A percentile compares a stretch with the other conserved stretches of the same genome.
phyloP scores from a whole-genome alignment of 2,797 vertebrate genomes.

The Molossus alvarezi region DNA sequence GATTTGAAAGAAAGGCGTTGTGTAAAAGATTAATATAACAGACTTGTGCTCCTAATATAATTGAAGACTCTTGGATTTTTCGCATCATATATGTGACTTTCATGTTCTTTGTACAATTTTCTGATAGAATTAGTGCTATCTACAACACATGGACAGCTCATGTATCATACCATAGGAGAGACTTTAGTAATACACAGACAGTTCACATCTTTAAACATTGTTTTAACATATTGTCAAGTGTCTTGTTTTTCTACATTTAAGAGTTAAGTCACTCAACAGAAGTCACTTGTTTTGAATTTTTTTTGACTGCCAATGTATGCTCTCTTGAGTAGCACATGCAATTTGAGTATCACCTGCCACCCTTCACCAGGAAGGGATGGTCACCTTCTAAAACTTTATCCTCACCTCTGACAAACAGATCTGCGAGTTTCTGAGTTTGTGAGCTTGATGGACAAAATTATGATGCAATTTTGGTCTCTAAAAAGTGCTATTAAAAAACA shows the following conservation, averaged over 20 bases:
- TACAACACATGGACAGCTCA: conserved; percentile 73
- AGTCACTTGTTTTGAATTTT: not conserved
- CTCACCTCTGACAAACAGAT: not conserved
- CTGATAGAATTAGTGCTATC: conserved; percentile 84
- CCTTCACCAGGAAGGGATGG: fast-evolving
- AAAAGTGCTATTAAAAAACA: not conserved
- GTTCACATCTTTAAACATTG: conserved; percentile 85
- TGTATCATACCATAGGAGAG: not conserved
- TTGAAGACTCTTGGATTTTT: conserved; percentile 88
- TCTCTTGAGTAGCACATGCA: not conserved
- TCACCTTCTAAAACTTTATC: too few species aligned
- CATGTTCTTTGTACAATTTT: conserved; percentile 86
- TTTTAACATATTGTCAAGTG: conserved; percentile 82
- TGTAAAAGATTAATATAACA: conserved; percentile 78
- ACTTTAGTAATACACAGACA: conserved; percentile 79
- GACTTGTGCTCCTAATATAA: conserved; percentile 83
- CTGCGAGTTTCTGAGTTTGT: not conserved
- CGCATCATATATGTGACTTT: conserved; percentile 86
- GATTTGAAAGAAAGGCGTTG: conserved; percentile 85
- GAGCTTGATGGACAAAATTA: not conserved
- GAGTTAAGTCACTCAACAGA: conserved; percentile 72
- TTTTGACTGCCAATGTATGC: not conserved
- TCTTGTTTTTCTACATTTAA: conserved; percentile 82
- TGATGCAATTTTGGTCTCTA: not conserved
- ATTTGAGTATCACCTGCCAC: fast-evolving